Base-by-base conservation (phyloP, 2,797 vertebrate genomes). In the Cynopterus sphinx region DNA sequence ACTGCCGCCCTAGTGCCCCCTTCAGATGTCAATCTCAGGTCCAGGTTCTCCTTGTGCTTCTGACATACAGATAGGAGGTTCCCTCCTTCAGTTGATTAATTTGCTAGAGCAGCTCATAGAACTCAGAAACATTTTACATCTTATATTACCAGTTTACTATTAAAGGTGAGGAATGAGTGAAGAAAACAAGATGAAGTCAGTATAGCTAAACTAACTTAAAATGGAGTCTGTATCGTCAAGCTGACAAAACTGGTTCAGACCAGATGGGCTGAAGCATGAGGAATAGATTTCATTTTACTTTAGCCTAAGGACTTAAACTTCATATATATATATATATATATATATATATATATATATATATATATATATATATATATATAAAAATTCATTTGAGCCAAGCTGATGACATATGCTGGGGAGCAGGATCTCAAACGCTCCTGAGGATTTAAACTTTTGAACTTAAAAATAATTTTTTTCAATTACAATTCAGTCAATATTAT, bases 1-100 rank as follows among this genome's bases (percentile, higher is more conserved):
- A 71, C 53, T 43, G 10, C 26, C 53, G 6, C 21, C 4, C 46
- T 26, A 28, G 2, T 17, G 0, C 3, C 0, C n/a, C 31, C 41
- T 2, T 8, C n/a, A 63, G 59, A 41, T 19, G 41, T 24, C 33
- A 28, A 4, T 59, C 26, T 28, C 43, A 78, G n/a, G 53, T n/a
- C 63, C 39, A 61, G 24, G 12, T n/a, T 82, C 78, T 67, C 59
- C 28, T 26, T 89, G 46, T 41, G 73, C 24, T 79, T 68, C 36
- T 57, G 49, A 68, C 28, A 51, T 21, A 19, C n/a, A 43, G 31
- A 33, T 57, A 21, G 36, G 59, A 78, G 21, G 3, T 65, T 43
- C 36, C 21, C 49, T 67, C 59, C 49, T 55, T 53, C 13, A 41
- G 43, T 67, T 51, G 9, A 51, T 83, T 19, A 36, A 3, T 67